Evolutionary conservation across 2,888 invertebrate species (phyloP).

Genomic region (Callosobruchus maculatus): DNA sequence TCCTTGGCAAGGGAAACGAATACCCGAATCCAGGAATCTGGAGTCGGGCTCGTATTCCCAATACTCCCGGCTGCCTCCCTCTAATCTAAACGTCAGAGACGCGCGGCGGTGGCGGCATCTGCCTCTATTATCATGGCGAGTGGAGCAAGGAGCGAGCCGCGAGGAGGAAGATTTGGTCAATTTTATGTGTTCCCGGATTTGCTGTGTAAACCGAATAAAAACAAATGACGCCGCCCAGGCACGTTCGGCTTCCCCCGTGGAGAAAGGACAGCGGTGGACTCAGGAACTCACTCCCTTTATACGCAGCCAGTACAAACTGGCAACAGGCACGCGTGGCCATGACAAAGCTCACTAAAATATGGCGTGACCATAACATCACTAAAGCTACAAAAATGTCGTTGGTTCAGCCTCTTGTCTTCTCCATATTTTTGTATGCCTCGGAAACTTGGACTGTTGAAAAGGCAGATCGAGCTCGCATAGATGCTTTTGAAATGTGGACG

Average conservation of each 20-base stretch:
- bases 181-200: conserved; percentile 28
- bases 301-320: too few species aligned
- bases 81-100: background rate
- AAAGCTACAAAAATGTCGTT: too few species aligned
- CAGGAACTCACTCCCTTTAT: background rate
- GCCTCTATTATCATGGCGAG: background rate
- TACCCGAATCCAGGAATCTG: background rate
- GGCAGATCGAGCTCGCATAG: too few species aligned
- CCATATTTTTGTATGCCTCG: too few species aligned
- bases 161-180: conserved; percentile 30
- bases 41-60: background rate
- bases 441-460: too few species aligned
- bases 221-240: conserved; percentile 12
- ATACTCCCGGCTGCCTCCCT: background rate
- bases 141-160: too few species aligned
- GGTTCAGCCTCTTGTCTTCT: too few species aligned
- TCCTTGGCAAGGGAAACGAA: background rate
- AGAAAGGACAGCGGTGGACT: background rate
- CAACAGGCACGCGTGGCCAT: too few species aligned
- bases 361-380: too few species aligned
- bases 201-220: conserved; percentile 26
- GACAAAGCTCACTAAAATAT: too few species aligned
- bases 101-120: background rate
- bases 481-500: too few species aligned
- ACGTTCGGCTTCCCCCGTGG: conserved; percentile 21